These are phyloP conservation scores for Ophion slaviceki DNA, from an alignment of 2,888 invertebrate genomes.

Conservation along the genomic window DNA sequence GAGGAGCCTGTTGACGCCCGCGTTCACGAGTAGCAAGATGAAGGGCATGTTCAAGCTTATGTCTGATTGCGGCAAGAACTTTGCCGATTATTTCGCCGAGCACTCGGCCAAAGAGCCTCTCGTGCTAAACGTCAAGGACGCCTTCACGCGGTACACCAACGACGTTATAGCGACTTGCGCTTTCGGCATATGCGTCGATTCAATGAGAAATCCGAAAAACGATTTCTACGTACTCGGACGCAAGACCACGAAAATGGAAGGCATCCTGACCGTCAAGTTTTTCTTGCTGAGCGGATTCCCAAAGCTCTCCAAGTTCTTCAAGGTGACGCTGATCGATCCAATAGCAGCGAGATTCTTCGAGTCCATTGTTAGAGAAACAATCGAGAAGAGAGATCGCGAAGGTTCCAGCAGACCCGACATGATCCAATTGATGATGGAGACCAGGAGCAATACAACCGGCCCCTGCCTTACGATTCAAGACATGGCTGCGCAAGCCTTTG, in stretches of 20 bases:
- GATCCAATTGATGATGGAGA: slow-evolving; percentile 42
- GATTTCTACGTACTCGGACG: slow-evolving; percentile 69
- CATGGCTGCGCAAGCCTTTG: slow-evolving; percentile 83
- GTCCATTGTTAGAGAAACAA: not conserved
- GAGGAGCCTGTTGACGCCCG: slow-evolving; percentile 55
- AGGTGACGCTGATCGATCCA: slow-evolving; percentile 26
- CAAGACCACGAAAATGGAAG: slow-evolving; percentile 35
- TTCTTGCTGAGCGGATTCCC: slow-evolving; percentile 40
- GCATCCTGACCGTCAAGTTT: slow-evolving; percentile 22
- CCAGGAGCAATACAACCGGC: not conserved
- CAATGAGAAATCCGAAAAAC: slow-evolving; percentile 68
- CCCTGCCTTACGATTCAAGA: slow-evolving; percentile 76
- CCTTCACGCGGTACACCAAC: slow-evolving; percentile 70
- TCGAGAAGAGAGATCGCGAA: slow-evolving; percentile 3
- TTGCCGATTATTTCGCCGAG: slow-evolving; percentile 56
- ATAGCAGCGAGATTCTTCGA: slow-evolving; percentile 18
- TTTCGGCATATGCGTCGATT: slow-evolving; percentile 71
- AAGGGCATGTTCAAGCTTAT: slow-evolving; percentile 64
- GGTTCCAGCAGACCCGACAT: slow-evolving; percentile 21
- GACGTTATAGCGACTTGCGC: slow-evolving; percentile 73
- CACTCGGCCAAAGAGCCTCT: slow-evolving; percentile 45
- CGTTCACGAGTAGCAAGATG: slow-evolving; percentile 66
- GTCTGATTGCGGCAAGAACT: slow-evolving; percentile 57
- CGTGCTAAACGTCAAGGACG: slow-evolving; percentile 73
- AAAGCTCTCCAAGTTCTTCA: slow-evolving; percentile 65